Conservation (phyloP, 2,888 invertebrate genomes). For the Oscheius sp. region DNA sequence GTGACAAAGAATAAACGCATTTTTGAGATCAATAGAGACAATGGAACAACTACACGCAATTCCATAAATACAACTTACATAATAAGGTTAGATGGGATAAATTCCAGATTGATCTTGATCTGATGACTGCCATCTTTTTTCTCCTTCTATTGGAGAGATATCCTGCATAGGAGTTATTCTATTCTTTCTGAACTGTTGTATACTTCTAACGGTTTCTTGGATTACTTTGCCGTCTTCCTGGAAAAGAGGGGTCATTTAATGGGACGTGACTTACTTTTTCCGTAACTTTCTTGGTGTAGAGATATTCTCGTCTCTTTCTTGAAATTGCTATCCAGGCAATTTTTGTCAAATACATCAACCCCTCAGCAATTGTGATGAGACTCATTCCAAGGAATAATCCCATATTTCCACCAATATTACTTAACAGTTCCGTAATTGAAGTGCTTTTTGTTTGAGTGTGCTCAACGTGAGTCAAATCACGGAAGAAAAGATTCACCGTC, state of each 20-base stretch:
- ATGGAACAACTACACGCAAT: no score
- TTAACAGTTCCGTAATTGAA: conserved; percentile 58
- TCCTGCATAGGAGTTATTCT: not conserved
- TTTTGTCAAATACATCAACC: conserved; percentile 66
- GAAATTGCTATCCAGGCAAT: conserved; percentile 67
- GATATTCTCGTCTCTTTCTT: conserved; percentile 55
- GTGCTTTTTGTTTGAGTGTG: conserved; percentile 64
- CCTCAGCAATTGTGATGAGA: conserved; percentile 69
- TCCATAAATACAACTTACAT: no score
- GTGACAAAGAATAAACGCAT: no score
- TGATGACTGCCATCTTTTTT: no score
- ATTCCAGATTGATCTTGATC: no score
- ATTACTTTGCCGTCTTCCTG: conserved; percentile 25
- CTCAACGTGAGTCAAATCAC: conserved; percentile 67
- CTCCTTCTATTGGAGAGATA: no score
- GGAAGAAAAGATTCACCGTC: conserved; percentile 66
- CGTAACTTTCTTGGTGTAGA: conserved; percentile 56
- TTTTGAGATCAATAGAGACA: no score
- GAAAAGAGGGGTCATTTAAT: not conserved
- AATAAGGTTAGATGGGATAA: no score
- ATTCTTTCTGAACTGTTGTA: not conserved
- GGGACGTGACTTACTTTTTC: conserved; percentile 38
- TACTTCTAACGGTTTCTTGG: conserved; percentile 25
- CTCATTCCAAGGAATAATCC: conserved; percentile 73
- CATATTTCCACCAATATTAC: conserved; percentile 73